Conservation (phyloP, 1,140 invertebrate genomes). For the Polypedilum pembai region DNA sequence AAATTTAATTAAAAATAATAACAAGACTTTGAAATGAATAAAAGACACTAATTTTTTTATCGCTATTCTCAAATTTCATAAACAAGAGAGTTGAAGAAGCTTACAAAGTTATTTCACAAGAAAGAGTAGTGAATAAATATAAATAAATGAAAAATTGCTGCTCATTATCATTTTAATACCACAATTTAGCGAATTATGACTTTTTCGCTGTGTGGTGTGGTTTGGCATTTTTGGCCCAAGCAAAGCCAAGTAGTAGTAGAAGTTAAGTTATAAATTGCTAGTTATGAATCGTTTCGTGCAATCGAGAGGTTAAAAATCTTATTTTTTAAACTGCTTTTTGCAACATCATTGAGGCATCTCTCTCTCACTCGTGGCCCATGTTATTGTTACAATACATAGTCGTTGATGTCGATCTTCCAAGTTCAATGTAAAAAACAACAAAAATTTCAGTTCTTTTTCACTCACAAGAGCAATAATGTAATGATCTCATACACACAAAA, state of each 20-base stretch:
- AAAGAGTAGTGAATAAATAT: too few relatives aligned
- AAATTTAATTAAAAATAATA: too few relatives aligned
- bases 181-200: background rate
- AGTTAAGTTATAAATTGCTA: background rate
- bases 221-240: background rate
- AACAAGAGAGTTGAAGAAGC: too few relatives aligned
- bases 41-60: too few relatives aligned
- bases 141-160: background rate
- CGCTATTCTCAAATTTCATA: too few relatives aligned
- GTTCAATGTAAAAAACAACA: background rate
- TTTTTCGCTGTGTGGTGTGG: too few relatives aligned
- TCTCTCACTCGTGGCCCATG: background rate
- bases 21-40: too few relatives aligned
- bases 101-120: too few relatives aligned
- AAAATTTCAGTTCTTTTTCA: too few relatives aligned
- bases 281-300: background rate
- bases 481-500: too few relatives aligned
- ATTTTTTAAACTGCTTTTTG: background rate
- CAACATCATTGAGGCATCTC: background rate
- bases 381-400: background rate
- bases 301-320: background rate
- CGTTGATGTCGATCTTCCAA: background rate
- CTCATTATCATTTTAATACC: conserved; percentile 13
- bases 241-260: too few relatives aligned
- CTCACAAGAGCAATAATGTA: too few relatives aligned